Base-by-base conservation (phyloP, 2,888 invertebrate species). In the Altica lythri region DNA sequence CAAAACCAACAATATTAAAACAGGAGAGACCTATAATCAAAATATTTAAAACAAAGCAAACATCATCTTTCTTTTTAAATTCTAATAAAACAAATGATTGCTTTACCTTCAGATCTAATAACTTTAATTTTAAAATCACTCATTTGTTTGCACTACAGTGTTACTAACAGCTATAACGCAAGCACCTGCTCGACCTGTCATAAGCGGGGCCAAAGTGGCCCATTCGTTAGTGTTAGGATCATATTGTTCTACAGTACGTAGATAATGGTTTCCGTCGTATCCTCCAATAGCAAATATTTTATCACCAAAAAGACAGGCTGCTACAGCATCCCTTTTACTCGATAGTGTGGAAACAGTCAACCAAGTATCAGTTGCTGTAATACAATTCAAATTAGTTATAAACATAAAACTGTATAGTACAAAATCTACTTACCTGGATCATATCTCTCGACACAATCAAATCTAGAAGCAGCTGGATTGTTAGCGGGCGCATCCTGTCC, bases 401-500 rank as follows among this genome's bases (percentile, higher is more conserved):
- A 18, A 19, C 4, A 34, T 42, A 29, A 35, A 12, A 47, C 19
- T 49, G 38, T 17, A 30, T 6, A 13, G 10, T 16, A 8, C 25
- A 34, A 34, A 34, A 12, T 14, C 13, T n/a, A 55, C 62, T 67
- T 68, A 76, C 75, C 78, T 14, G 86, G 84, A 75, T 86, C 83
- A 72, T 86, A 94, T 75, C 94, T 85, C 79, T 95, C 95, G 9
- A 95, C 92, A 70, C 93, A 94, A 66, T 92, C 90, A 63, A 93
- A 90, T 67, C 66, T 60, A 50, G 85, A 85, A 2, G 92, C 90
- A 51, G 86, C 84, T 0, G 90, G 90, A 77, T 90, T 90, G 68
- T 89, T 90, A 16, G 92, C 90, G 0, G 95, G 94, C 6, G 94
- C 92, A 76, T 95, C 95, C 77, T 95, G 93, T 0, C 96, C 95